These are phyloP conservation scores for Hypotaenidia philippensis DNA, from an alignment of 2,797 vertebrate genomes.

Conservation along the genomic window DNA sequence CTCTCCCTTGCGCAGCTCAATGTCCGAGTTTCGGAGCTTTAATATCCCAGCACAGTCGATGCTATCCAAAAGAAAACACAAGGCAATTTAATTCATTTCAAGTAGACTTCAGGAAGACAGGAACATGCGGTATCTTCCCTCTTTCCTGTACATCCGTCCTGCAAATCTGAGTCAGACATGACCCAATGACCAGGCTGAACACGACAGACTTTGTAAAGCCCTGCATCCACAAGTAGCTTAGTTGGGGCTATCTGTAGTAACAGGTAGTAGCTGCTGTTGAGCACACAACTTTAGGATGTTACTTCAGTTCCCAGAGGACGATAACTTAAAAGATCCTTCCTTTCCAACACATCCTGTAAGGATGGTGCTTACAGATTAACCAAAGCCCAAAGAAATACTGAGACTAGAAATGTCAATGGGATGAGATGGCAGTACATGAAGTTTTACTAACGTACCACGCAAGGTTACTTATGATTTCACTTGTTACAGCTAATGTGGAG, in stretches of 20 bases:
- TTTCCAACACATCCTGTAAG: neutral
- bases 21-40: slow-evolving; percentile 96
- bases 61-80: slow-evolving; percentile 75
- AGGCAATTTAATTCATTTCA: neutral
- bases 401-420: neutral
- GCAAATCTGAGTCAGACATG: neutral
- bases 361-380: neutral
- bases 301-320: neutral
- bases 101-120: neutral
- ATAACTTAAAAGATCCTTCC: neutral
- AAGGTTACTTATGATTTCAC: neutral
- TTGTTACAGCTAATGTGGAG: neutral
- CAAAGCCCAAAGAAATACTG: neutral
- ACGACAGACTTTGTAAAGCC: neutral
- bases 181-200: neutral
- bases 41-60: slow-evolving; percentile 97
- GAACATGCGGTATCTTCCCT: neutral
- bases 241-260: neutral
- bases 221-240: neutral
- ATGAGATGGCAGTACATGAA: neutral
- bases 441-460: neutral
- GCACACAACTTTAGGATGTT: neutral
- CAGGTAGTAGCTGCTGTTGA: neutral
- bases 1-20: slow-evolving; percentile 96
- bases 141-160: neutral